Evolutionary conservation across 2,888 invertebrate species (phyloP).

Genomic region (Liopterus haemorrhoidalis): DNA sequence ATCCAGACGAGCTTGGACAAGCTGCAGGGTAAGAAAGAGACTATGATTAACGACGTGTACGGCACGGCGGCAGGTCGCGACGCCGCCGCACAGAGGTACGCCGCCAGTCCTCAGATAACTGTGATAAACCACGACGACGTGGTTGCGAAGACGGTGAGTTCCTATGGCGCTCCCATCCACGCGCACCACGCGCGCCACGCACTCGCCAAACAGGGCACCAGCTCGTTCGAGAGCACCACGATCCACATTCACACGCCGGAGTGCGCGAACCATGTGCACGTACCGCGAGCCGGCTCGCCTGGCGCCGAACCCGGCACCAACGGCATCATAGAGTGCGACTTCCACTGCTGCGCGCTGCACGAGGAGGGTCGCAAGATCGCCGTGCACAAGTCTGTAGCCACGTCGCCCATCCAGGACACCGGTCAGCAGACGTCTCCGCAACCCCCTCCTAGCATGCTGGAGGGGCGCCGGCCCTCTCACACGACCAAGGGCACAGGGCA

Average conservation of each 20-base stretch:
- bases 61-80: slow-evolving; percentile 39
- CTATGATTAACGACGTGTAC: slow-evolving; percentile 57
- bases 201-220: slow-evolving; percentile 51
- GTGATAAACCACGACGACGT: slow-evolving; percentile 91
- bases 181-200: slow-evolving; percentile 38
- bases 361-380: slow-evolving; percentile 88
- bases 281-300: slow-evolving; percentile 59
- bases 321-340: slow-evolving; percentile 75
- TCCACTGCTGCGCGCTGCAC: slow-evolving; percentile 91
- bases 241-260: slow-evolving; percentile 79
- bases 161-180: slow-evolving; percentile 21
- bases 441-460: slow-evolving; percentile 48
- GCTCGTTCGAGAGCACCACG: slow-evolving; percentile 66
- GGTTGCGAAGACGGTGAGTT: slow-evolving; percentile 46
- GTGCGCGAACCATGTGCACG: slow-evolving; percentile 66
- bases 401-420: slow-evolving; percentile 84
- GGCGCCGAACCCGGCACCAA: slow-evolving; percentile 51
- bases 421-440: slow-evolving; percentile 61
- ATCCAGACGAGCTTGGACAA: slow-evolving; percentile 72
- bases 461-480: slow-evolving; percentile 42
- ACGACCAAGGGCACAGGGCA: slow-evolving; percentile 63
- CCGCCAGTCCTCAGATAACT: slow-evolving; percentile 77
- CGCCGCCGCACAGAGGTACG: slow-evolving; percentile 42
- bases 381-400: slow-evolving; percentile 86
- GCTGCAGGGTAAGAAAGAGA: slow-evolving; percentile 51